phyloP scores from a whole-genome alignment of 2,888 invertebrate species.

The Cryptocheilus praepositus region DNA sequence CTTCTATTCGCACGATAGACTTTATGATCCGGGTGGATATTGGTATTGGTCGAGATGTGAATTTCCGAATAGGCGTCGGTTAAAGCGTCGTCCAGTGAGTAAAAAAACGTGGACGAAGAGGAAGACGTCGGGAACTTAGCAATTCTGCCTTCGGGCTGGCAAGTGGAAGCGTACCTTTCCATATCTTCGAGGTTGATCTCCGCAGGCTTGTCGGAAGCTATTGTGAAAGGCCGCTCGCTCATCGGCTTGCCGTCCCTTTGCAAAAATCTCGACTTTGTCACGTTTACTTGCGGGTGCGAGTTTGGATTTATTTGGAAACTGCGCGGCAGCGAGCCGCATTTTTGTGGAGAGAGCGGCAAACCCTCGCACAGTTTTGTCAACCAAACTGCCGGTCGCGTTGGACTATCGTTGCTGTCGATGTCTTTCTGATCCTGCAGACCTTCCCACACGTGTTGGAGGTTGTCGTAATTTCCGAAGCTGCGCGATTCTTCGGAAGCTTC shows the following conservation, averaged over 20 bases:
- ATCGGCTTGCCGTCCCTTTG: constrained; percentile 80
- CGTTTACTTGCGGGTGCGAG: constrained; percentile 75
- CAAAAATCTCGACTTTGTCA: constrained; percentile 74
- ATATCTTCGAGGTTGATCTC: constrained; percentile 83
- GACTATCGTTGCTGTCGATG: constrained; percentile 71
- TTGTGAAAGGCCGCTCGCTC: constrained; percentile 82
- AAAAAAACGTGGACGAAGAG: constrained; percentile 78
- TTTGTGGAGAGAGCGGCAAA: constrained; percentile 81
- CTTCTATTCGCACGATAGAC: constrained; percentile 80
- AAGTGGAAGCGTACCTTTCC: constrained; percentile 76
- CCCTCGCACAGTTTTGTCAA: constrained; percentile 83
- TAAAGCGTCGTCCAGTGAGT: constrained; percentile 75
- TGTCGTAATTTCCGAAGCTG: constrained; percentile 80
- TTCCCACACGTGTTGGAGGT: constrained; percentile 75
- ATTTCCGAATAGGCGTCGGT: constrained; percentile 75
- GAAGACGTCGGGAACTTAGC: constrained; percentile 72
- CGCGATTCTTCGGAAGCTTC: constrained; percentile 56
- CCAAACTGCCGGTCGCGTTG: constrained; percentile 84
- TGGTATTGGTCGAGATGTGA: constrained; percentile 69
- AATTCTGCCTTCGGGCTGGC: constrained; percentile 67
- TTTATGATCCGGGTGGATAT: constrained; percentile 86
- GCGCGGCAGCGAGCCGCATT: constrained; percentile 86
- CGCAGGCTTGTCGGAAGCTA: constrained; percentile 82
- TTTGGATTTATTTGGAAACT: constrained; percentile 83
- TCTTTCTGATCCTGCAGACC: constrained; percentile 57